These are phyloP conservation scores for Urocitellus parryii DNA, from an alignment of 2,113 vertebrate species.

Conservation along the genomic window DNA sequence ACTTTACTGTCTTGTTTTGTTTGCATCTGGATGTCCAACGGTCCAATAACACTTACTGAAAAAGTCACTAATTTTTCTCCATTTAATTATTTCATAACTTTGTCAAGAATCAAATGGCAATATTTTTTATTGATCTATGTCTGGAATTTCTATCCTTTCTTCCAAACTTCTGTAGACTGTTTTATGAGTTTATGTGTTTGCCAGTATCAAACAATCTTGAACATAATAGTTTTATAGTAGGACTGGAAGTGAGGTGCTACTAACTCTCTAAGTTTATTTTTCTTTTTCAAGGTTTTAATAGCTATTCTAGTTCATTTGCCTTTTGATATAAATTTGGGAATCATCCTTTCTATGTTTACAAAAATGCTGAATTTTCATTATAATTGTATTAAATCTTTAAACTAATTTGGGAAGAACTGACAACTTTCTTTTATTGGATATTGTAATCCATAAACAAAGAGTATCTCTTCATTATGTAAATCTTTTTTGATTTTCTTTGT, in stretches of 20 bases:
- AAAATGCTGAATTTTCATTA: background rate
- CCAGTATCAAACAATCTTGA: background rate
- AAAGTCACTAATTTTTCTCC: background rate
- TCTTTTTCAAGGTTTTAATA: constrained; percentile 6
- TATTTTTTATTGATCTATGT: background rate
- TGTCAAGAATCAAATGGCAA: background rate
- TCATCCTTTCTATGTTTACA: background rate
- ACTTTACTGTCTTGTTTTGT: background rate
- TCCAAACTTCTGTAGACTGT: background rate
- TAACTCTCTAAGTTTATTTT: background rate
- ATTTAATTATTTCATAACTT: background rate
- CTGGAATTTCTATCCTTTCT: background rate
- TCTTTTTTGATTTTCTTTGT: background rate
- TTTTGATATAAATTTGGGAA: constrained; percentile 8
- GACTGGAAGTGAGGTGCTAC: background rate
- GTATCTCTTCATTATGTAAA: background rate
- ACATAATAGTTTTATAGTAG: background rate
- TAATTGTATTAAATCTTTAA: background rate
- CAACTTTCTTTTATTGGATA: background rate
- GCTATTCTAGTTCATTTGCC: background rate
- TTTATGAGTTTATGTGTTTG: background rate
- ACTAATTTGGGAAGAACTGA: background rate
- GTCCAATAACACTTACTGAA: background rate
- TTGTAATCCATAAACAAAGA: background rate
- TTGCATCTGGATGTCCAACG: background rate